Evolutionary conservation across 2,888 invertebrate genomes (phyloP), one percentile per base, ranked within the genome.

Genomic region (Phyto melanocephala): DNA sequence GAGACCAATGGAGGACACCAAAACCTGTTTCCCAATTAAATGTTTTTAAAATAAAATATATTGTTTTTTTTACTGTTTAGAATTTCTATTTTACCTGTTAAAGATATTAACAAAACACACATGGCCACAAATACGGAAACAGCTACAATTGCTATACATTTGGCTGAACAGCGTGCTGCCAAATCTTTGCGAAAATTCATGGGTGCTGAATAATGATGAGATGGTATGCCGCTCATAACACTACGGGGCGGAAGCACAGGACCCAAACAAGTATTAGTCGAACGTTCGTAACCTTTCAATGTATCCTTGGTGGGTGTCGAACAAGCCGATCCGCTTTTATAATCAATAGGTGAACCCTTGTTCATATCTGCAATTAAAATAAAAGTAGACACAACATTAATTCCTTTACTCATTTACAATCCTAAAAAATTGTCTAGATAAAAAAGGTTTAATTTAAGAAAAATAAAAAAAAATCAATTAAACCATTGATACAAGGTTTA

Each of bases 111-210:
- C 86, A 96, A 95, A 86, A 96, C 95, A 88, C 95, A 94, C 87
- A 98, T 93, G 88, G 96, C 93, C 87, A 96, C 94, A 87, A 96
- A 95, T 87, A 97, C 93, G 91, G 96, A 94, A 90, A 97, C 95
- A 90, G 97, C 95, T 86, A 95, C 94, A 90, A 98, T 95, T 85
- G 97, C 97, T 86, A 97, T 95, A 92, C 97, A 96, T 92, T 96
- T 96, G 96, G 98, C 98, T 84, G 96, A 96, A 92, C 98, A 98
- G 88, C 94, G 93, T 87, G 96, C 95, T 77, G 96, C 95, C 87
- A 96, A 93, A 87, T 96, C 96, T 93, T 97, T 96, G 90, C 95
- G 94, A 92, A 96, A 96, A 92, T 96, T 96, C 92, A 96, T 96
- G 88, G 96, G 93, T 86, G 95, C 95, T 85, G 95, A 94, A 90